These are phyloP conservation scores for Toxotes chatareus DNA, from an alignment of 2,113 vertebrate species.

Conservation along the genomic window DNA sequence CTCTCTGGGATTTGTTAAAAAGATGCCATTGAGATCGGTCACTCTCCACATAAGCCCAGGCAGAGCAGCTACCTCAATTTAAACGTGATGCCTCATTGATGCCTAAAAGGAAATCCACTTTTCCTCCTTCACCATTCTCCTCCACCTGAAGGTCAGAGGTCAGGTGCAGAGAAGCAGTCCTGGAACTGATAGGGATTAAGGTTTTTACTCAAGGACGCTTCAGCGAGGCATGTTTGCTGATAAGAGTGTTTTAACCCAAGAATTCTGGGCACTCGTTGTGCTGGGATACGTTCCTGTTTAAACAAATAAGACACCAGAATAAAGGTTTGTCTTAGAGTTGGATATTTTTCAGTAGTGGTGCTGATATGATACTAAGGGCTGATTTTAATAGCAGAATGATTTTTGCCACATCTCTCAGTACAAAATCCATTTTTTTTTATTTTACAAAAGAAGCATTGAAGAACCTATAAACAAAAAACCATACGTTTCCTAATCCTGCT, in stretches of 20 bases:
- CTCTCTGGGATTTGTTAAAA: neutral
- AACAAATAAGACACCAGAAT: neutral
- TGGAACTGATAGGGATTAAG: constrained; percentile 18
- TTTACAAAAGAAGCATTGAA: too few relatives aligned
- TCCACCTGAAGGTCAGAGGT: constrained; percentile 28
- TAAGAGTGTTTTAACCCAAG: neutral
- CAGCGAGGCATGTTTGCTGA: neutral
- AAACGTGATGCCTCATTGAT: neutral
- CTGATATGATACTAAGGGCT: too few relatives aligned
- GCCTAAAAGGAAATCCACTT: neutral
- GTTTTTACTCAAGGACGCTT: constrained; percentile 38
- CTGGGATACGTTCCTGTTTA: neutral
- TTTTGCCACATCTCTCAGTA: too few relatives aligned
- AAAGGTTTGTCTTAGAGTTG: neutral
- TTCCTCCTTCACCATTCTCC: neutral
- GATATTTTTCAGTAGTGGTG: neutral
- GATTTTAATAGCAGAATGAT: too few relatives aligned
- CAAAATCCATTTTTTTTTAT: too few relatives aligned
- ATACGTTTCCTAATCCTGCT: too few relatives aligned
- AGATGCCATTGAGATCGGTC: neutral
- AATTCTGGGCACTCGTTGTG: neutral
- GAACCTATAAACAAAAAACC: too few relatives aligned
- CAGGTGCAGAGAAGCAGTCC: constrained; percentile 19
- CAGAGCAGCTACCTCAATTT: neutral
- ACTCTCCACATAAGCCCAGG: neutral